Conservation (phyloP, 2,113 vertebrate genomes). For the Hemiscyllium ocellatum region DNA sequence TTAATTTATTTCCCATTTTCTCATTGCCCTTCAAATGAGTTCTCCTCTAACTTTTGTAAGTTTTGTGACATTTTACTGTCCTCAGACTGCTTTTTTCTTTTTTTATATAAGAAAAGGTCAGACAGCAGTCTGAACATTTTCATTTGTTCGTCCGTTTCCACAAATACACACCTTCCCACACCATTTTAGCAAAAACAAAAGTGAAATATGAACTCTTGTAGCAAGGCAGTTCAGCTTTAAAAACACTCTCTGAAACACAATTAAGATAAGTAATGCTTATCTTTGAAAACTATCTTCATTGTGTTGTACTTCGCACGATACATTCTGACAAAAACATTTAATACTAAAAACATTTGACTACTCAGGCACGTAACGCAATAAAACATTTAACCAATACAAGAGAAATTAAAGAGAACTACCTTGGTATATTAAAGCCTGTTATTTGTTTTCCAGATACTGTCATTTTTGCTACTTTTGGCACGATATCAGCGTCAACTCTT, state of each 20-base stretch:
- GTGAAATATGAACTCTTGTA: slow-evolving; percentile 30
- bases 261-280: slow-evolving; percentile 24
- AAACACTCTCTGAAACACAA: not conserved
- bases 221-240: slow-evolving; percentile 22
- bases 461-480: slow-evolving; percentile 94
- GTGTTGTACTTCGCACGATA: not conserved
- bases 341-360: not conserved
- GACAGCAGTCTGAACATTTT: not conserved
- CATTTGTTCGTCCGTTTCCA: slow-evolving; percentile 28
- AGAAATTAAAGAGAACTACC: slow-evolving; percentile 58
- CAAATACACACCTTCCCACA: slow-evolving; percentile 39
- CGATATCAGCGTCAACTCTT: slow-evolving; percentile 76
- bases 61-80: not conserved
- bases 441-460: slow-evolving; percentile 92
- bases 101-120: not conserved
- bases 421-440: slow-evolving; percentile 91
- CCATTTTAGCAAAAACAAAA: slow-evolving; percentile 40
- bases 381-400: slow-evolving; percentile 18
- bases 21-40: not conserved
- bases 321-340: slow-evolving; percentile 3
- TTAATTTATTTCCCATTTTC: not conserved
- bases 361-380: not conserved
- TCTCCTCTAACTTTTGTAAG: not conserved
- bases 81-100: not conserved
- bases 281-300: slow-evolving; percentile 15